A percentile compares a stretch with the other conserved stretches of the same genome.
Evolutionary conservation across 2,113 vertebrate genomes (phyloP).

Genomic region (Hippolais icterina): DNA sequence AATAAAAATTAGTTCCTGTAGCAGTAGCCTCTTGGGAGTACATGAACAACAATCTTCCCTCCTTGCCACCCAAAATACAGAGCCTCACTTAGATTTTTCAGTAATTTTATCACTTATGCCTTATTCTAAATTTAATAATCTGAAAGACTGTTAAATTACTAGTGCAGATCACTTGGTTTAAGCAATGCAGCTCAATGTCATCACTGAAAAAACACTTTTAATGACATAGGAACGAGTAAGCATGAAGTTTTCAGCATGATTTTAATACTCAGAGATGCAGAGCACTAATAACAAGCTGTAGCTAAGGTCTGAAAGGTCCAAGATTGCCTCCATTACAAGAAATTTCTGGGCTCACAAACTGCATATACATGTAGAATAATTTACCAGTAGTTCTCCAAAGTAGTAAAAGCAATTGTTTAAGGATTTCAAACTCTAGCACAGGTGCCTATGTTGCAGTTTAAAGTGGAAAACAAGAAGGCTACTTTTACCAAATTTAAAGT

Average conservation of each 20-base stretch:
- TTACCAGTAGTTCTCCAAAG: neutral
- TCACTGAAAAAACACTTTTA: neutral
- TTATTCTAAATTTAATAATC: neutral
- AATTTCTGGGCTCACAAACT: neutral
- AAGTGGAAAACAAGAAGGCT: neutral
- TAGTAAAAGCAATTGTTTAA: neutral
- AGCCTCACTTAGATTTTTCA: neutral
- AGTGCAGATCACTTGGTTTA: neutral
- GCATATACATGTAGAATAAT: neutral
- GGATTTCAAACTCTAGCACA: neutral
- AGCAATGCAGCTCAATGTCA: neutral
- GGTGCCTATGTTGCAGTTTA: neutral
- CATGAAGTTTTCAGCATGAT: neutral
- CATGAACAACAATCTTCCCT: neutral
- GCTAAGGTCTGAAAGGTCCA: neutral
- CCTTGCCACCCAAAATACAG: neutral
- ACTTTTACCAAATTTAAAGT: neutral
- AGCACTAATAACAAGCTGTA: neutral
- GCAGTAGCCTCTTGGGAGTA: neutral
- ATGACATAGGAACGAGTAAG: accelerated
- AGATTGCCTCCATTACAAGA: neutral
- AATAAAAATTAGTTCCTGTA: neutral
- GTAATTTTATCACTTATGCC: neutral
- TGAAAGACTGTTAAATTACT: neutral
- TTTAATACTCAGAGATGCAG: neutral